A percentile compares a stretch with the other conserved stretches of the same genome.
Evolutionary conservation across 2,113 vertebrate genomes (phyloP).

Genomic region (Hippocampus abdominalis): DNA sequence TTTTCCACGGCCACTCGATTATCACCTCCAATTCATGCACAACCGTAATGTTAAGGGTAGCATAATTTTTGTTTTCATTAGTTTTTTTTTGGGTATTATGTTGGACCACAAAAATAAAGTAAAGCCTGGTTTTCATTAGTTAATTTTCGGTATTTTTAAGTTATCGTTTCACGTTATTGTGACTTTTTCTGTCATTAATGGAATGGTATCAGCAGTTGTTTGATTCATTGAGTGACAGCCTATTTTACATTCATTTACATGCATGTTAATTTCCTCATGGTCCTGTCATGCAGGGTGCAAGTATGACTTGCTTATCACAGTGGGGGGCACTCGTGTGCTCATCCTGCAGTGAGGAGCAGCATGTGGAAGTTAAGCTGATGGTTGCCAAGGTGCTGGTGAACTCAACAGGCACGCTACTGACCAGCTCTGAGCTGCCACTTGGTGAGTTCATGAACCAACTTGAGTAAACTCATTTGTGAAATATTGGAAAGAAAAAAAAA

Average conservation of each 20-base stretch:
- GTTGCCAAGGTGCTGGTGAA: slow-evolving; percentile 79
- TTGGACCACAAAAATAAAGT: no score
- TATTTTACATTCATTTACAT: background rate
- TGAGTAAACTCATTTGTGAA: background rate
- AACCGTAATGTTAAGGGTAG: no score
- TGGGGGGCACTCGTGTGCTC: slow-evolving; percentile 79
- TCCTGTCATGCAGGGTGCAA: slow-evolving; percentile 24
- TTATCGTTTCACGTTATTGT: background rate
- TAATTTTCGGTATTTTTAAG: background rate
- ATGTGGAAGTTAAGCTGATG: slow-evolving; percentile 79
- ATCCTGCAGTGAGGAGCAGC: slow-evolving; percentile 81
- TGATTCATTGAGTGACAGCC: background rate
- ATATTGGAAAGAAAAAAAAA: background rate
- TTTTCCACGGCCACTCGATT: no score
- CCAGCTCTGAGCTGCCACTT: slow-evolving; percentile 64
- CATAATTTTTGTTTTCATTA: no score
- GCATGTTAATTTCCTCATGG: background rate
- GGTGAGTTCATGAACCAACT: slow-evolving; percentile 70
- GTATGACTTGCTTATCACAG: slow-evolving; percentile 25
- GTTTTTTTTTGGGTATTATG: no score
- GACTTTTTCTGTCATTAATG: background rate
- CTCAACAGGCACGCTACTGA: slow-evolving; percentile 71
- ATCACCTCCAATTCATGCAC: no score
- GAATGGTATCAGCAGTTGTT: background rate
- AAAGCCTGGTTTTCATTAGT: background rate